Base-by-base conservation (phyloP, 1,140 invertebrate genomes). In the Drosophila burlai region DNA sequence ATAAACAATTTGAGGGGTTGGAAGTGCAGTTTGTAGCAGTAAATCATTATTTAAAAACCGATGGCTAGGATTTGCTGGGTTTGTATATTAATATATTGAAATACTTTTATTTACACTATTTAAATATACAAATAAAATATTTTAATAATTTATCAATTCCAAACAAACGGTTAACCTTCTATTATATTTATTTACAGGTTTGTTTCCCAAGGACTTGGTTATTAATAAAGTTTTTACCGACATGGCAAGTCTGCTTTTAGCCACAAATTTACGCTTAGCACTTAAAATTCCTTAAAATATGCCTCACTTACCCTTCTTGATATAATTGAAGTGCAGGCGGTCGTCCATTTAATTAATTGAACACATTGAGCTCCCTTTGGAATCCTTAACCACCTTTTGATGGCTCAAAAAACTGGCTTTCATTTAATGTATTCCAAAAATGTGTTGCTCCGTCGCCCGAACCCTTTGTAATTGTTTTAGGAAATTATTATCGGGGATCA, bases 1-100 rank as follows among this genome's bases (percentile, higher is more conserved):
- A 58, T 76, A 76, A 81, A 77, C 75, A 77, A 58, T 63, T 72
- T 49, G 26, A 66, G 75, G n/a, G 42, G 21, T 43, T 49, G 2
- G 21, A 50, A 43, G 62, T 62, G 36, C 63, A 65, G 38, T 61
- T 43, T 34, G 13, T 2, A 11, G 63, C 29, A 34, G 60, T 62
- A 34, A 62, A 65, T 63, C 24, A 26, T 34, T 24, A 34, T 24
- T 3, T 47, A 9, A 2, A 16, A 34, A 0, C 5, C 16, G 0
- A 29, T 5, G 26, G 29, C 8, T 4, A 10, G 24, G 1, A 2
- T 29, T 13, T 46, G n/a, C 9, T 24, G 26, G 5, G 2, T 13
- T 31, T 18, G 0, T 18, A 3, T 5, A 7, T 6, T 3, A 7
- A 50, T 13, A 10, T n/a, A n/a, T n/a, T n/a, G n/a, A n/a, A 43